Conservation (phyloP, 1,140 invertebrate species). For the Trichonephila clavata region DNA sequence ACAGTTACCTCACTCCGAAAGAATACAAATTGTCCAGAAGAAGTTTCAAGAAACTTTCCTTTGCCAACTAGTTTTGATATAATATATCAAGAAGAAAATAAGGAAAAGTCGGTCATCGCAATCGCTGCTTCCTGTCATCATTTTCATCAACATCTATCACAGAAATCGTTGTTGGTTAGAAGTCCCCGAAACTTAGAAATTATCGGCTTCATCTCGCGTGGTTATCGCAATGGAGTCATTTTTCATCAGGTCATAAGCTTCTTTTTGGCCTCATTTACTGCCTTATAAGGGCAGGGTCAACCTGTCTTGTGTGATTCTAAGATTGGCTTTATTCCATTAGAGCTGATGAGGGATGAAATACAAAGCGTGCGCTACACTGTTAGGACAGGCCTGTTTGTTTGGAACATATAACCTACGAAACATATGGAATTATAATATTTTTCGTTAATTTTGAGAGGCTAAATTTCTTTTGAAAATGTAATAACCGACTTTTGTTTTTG, state of each 20-base stretch:
- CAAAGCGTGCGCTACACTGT: not conserved
- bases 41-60: not conserved
- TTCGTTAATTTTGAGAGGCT: too few relatives aligned
- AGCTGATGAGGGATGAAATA: not conserved
- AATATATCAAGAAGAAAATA: constrained; percentile 16
- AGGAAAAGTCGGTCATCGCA: constrained; percentile 32
- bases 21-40: not conserved
- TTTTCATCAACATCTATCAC: constrained; percentile 70
- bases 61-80: not conserved
- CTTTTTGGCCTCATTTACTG: constrained; percentile 25
- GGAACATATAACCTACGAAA: too few relatives aligned
- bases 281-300: not conserved
- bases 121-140: constrained; percentile 35
- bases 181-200: constrained; percentile 38
- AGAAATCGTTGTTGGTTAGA: constrained; percentile 62
- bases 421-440: too few relatives aligned
- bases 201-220: constrained; percentile 37
- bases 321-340: not conserved
- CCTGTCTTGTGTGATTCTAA: not conserved
- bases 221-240: constrained; percentile 50
- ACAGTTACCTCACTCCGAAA: not conserved
- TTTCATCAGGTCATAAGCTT: constrained; percentile 45
- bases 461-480: too few relatives aligned
- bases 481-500: too few relatives aligned
- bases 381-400: too few relatives aligned